Base-by-base conservation (phyloP, 1,140 invertebrate genomes). In the Nasonia vitripennis region DNA sequence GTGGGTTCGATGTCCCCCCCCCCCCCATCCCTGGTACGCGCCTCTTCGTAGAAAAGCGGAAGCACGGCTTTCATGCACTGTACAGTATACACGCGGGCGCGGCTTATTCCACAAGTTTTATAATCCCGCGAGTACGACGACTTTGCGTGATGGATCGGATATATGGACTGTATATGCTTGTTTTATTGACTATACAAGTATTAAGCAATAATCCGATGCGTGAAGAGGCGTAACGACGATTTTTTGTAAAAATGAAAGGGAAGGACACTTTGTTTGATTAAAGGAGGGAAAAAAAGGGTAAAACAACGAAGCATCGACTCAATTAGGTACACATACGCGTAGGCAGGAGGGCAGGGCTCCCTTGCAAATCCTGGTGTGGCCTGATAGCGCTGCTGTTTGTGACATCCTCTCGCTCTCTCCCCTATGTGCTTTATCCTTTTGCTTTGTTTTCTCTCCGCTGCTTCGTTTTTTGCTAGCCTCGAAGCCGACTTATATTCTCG, bases 11-110 rank as follows among this genome's bases (percentile, higher is more conserved):
- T 41, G 77, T 84, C 23, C 77, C 75, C 41, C 62, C 34, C 5
- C 34, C 34, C 34, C 2, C 34, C 34, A 0, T 6, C 34, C 45
- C 27, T 23, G 41, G 48, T 68, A 27, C 31, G 70, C 71, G 67
- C 27, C 34, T 71, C 48, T 85, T 80, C 78, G 78, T 20, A 31
- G 78, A 85, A 85, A 80, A 81, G 51, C 84, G 84, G 84, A 79
- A 79, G 78, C 34, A 20, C 10, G 37, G 31, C 37, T 75, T 75
- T 75, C 73, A 37, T 75, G n/a, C 14, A 11, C 31, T 23, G 68
- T 71, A 11, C 27, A 11, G 20, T 17, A 7, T 51, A 20, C 0
- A 5, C 20, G 41, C 23, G 23, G 48, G 23, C n/a, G 48, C 75
- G 75, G 23, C 37, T 41, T 20, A 45, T 75, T 71, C 14, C 12